Conservation (phyloP, 1,140 invertebrate species). For the Babylonia areolata region DNA sequence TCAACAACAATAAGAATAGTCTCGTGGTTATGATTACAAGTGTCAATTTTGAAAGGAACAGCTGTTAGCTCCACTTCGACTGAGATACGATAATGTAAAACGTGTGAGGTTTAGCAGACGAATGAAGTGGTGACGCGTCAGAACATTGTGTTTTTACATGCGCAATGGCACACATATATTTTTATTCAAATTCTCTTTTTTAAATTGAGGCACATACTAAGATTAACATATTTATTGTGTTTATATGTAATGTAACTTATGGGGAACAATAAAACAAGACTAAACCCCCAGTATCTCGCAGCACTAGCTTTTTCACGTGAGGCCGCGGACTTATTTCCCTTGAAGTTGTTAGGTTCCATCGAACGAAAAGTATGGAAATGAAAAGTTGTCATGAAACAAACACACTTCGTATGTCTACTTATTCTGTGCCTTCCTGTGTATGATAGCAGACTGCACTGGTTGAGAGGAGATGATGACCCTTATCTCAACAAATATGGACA, state of each 20-base stretch:
- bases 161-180: not conserved
- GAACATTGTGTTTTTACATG: conserved; percentile 14
- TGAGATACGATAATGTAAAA: too few relatives aligned
- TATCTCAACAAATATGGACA: conserved; percentile 77
- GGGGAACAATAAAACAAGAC: not conserved
- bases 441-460: conserved; percentile 51
- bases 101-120: conserved; percentile 14
- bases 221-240: not conserved
- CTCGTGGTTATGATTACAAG: too few relatives aligned
- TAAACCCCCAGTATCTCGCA: not conserved
- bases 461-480: conserved; percentile 72
- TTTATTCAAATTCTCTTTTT: too few relatives aligned
- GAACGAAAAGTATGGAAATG: conserved; percentile 35
- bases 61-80: too few relatives aligned
- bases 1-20: too few relatives aligned
- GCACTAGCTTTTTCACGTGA: conserved; percentile 16
- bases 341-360: not conserved
- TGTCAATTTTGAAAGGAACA: too few relatives aligned
- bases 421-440: conserved; percentile 31
- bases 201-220: too few relatives aligned
- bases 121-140: conserved; percentile 4
- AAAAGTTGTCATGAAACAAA: conserved; percentile 34
- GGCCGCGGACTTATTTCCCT: not conserved
- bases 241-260: not conserved
- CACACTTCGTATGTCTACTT: not conserved